phyloP scores from a whole-genome alignment of 2,113 vertebrate genomes.

The Atherinomorus stipes region DNA sequence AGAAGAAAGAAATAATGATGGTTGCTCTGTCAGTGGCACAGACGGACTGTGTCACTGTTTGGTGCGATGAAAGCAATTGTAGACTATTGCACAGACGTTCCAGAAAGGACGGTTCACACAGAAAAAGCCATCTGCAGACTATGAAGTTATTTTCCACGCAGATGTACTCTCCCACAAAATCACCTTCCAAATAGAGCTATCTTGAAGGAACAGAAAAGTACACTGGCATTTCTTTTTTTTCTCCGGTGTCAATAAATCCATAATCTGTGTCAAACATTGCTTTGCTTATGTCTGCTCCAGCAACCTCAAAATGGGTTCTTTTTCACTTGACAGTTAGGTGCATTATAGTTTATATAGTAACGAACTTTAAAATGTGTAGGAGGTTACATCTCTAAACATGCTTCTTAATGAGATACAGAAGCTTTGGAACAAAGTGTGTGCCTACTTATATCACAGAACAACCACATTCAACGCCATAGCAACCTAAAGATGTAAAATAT shows the following conservation, averaged over 20 bases:
- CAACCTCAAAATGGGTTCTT: neutral
- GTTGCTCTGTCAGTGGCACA: constrained; percentile 7
- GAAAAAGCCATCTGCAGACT: neutral
- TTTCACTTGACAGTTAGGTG: neutral
- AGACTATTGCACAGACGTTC: neutral
- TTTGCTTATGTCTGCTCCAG: too few relatives aligned
- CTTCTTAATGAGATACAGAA: too few relatives aligned
- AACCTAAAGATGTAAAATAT: too few relatives aligned
- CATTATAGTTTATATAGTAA: too few relatives aligned
- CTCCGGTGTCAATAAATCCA: neutral
- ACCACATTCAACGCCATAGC: too few relatives aligned
- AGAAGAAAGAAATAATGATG: constrained; percentile 9
- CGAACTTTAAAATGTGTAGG: too few relatives aligned
- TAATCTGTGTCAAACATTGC: neutral
- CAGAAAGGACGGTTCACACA: neutral
- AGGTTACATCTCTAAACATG: too few relatives aligned
- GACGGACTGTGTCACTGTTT: neutral
- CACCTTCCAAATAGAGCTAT: constrained; percentile 3
- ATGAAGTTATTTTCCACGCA: neutral
- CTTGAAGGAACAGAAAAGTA: neutral
- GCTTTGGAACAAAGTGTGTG: too few relatives aligned
- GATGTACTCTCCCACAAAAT: constrained; percentile 1
- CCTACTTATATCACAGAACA: too few relatives aligned
- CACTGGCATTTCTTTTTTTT: neutral
- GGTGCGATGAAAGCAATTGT: neutral